phyloP scores from a whole-genome alignment of 2,888 invertebrate species.

The Drosophila mayaguana region DNA sequence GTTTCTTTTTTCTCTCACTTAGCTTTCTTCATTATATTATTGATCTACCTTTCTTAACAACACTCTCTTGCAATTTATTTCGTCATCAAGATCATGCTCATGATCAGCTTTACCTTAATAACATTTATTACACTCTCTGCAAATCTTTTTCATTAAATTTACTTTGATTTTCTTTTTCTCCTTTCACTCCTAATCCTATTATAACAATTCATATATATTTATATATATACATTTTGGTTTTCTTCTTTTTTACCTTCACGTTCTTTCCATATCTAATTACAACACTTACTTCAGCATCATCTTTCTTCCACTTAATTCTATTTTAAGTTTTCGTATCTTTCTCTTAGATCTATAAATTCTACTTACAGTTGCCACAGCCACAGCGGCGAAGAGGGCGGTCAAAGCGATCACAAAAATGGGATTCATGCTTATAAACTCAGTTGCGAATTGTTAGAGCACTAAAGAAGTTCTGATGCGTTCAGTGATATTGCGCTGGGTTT shows the following conservation, averaged over 20 bases:
- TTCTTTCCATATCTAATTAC: background rate
- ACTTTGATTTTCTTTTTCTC: background rate
- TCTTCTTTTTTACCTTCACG: background rate
- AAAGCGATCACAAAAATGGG: conserved; percentile 63
- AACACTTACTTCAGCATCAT: background rate
- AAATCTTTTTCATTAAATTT: background rate
- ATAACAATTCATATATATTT: no score
- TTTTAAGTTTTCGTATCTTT: background rate
- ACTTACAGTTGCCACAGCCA: conserved; percentile 68
- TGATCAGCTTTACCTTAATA: background rate
- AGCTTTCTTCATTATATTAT: background rate
- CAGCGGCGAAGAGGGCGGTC: conserved; percentile 59
- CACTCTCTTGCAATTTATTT: background rate
- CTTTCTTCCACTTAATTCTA: background rate
- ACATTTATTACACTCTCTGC: background rate
- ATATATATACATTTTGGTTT: background rate
- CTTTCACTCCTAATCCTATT: background rate
- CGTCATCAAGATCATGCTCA: background rate
- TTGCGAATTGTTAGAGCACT: conserved; percentile 58
- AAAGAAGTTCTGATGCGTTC: conserved; percentile 55
- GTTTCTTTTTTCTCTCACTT: no score
- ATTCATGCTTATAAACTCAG: conserved; percentile 62
- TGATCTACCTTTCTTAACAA: background rate
- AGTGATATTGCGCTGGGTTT: conserved; percentile 32
- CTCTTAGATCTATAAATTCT: background rate